phyloP scores from a whole-genome alignment of 2,888 invertebrate genomes.

The Colostygia pectinataria region DNA sequence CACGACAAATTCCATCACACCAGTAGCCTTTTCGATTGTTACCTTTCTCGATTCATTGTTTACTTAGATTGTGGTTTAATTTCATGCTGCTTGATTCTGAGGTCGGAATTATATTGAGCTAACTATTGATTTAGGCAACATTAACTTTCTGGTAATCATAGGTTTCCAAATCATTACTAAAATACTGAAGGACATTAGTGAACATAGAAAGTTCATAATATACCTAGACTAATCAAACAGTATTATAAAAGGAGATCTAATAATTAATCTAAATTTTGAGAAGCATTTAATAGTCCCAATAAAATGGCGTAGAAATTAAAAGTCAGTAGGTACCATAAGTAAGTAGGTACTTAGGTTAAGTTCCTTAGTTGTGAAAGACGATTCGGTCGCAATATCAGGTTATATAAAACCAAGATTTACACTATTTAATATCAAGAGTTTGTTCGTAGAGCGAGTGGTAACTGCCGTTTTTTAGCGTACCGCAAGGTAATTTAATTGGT shows the following conservation, averaged over 20 bases:
- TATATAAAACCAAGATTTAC: slow-evolving; percentile 73
- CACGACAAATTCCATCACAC: slow-evolving; percentile 20
- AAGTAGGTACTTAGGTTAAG: too few relatives aligned
- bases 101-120: slow-evolving; percentile 37
- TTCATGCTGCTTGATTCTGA: slow-evolving; percentile 47
- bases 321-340: too few relatives aligned
- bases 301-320: too few relatives aligned
- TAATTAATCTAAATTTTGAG: slow-evolving; percentile 10
- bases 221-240: too few relatives aligned
- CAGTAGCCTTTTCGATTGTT: too few relatives aligned
- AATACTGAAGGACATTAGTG: background rate
- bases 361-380: slow-evolving; percentile 59
- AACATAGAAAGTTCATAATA: too few relatives aligned
- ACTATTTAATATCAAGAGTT: slow-evolving; percentile 52
- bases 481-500: slow-evolving; percentile 43
- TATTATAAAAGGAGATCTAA: too few relatives aligned
- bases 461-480: slow-evolving; percentile 46
- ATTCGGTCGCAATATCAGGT: slow-evolving; percentile 58
- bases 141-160: slow-evolving; percentile 46
- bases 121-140: slow-evolving; percentile 38
- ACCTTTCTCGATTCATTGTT: slow-evolving; percentile 33
- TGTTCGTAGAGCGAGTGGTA: slow-evolving; percentile 46
- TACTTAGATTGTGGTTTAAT: slow-evolving; percentile 42
- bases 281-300: slow-evolving; percentile 17
- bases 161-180: slow-evolving; percentile 39